These are phyloP conservation scores for Cataglyphis rosenhaueri DNA, from an alignment of 2,888 invertebrate species.

Conservation along the genomic window DNA sequence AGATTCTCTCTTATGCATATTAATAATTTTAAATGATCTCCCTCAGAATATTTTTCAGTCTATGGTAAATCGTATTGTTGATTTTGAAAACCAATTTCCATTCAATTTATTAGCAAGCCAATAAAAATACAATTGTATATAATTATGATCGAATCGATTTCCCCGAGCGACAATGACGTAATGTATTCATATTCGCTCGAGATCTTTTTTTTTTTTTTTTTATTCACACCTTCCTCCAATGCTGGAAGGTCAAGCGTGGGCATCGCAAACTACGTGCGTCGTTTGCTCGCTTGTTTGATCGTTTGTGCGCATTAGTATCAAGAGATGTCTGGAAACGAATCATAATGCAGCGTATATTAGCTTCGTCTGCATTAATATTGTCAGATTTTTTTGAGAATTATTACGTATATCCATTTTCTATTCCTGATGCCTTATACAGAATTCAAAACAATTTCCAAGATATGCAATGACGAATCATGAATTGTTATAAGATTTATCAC, in stretches of 20 bases:
- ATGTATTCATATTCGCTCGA: slow-evolving; percentile 38
- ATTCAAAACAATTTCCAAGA: slow-evolving; percentile 6
- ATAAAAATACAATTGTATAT: slow-evolving; percentile 15
- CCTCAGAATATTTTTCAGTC: neutral
- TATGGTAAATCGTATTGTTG: neutral
- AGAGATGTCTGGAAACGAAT: neutral
- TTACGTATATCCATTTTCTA: neutral
- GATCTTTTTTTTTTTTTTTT: slow-evolving; percentile 48
- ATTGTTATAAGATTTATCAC: neutral
- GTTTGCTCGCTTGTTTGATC: slow-evolving; percentile 48
- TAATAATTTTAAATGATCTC: neutral
- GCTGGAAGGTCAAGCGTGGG: slow-evolving; percentile 73
- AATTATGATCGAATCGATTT: slow-evolving; percentile 45
- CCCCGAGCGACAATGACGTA: slow-evolving; percentile 50
- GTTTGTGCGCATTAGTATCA: slow-evolving; percentile 63
- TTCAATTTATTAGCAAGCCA: neutral
- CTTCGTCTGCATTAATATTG: neutral
- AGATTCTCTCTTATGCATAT: neutral
- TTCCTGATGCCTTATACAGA: neutral
- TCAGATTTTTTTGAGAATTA: slow-evolving; percentile 3
- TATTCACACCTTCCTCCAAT: slow-evolving; percentile 55
- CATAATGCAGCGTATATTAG: slow-evolving; percentile 11
- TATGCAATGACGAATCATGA: neutral
- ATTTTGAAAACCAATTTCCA: neutral
- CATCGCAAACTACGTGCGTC: slow-evolving; percentile 61